phyloP scores from a whole-genome alignment of 2,113 vertebrate genomes.

The Xenus cinereus region DNA sequence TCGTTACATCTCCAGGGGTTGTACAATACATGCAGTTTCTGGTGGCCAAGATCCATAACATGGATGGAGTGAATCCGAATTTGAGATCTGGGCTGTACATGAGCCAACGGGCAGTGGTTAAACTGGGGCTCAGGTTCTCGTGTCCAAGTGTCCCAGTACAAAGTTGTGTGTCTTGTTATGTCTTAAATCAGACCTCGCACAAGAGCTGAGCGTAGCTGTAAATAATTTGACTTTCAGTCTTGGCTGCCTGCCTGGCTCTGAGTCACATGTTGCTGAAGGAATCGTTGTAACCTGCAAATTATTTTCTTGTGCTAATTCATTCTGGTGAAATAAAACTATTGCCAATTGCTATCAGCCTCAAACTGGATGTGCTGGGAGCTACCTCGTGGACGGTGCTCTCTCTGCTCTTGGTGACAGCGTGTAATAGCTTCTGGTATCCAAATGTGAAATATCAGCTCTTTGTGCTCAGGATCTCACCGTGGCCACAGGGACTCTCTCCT shows the following conservation, averaged over 20 bases:
- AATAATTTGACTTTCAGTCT: background rate
- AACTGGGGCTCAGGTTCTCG: background rate
- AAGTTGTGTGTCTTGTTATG: background rate
- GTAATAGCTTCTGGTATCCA: background rate
- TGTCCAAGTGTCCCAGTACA: background rate
- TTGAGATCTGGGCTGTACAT: background rate
- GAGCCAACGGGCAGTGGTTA: background rate
- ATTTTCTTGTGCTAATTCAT: constrained; percentile 37
- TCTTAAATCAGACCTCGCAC: background rate
- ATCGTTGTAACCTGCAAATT: constrained; percentile 8
- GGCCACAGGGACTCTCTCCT: background rate
- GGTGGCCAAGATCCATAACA: background rate
- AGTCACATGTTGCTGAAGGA: constrained; percentile 10
- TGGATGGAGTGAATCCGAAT: background rate
- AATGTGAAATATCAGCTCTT: background rate
- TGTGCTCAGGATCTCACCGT: background rate
- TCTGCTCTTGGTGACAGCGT: accelerated
- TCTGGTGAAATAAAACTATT: background rate
- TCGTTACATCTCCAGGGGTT: background rate
- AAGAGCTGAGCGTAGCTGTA: background rate
- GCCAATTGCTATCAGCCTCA: background rate
- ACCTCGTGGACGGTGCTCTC: background rate
- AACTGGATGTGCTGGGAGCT: background rate
- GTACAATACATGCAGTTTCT: background rate
- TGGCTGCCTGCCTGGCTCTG: constrained; percentile 21